Percentiles rank a stretch among this genome's conserved stretches.
phyloP scores from a whole-genome alignment of 2,797 vertebrate species.

The Cetoscarus ocellatus region DNA sequence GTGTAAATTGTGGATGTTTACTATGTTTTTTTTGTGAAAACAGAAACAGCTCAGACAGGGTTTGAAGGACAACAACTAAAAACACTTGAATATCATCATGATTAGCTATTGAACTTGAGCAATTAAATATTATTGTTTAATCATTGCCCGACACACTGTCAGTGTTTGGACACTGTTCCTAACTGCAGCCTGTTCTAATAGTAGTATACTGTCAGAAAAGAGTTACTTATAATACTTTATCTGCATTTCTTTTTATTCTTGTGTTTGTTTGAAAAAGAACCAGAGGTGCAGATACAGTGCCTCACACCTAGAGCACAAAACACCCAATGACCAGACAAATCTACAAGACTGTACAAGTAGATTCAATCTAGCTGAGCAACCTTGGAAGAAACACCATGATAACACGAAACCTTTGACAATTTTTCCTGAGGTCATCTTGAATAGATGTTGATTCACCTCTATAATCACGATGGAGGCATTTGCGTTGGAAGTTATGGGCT shows the following conservation, averaged over 20 bases:
- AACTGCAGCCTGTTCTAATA: too few species aligned
- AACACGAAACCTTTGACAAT: not conserved
- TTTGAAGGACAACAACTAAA: too few species aligned
- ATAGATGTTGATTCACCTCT: not conserved
- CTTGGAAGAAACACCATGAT: not conserved
- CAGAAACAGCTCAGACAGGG: too few species aligned
- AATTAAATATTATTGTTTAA: too few species aligned
- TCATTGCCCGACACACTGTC: not conserved
- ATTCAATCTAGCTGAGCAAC: not conserved
- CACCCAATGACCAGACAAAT: not conserved
- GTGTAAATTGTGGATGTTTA: too few species aligned
- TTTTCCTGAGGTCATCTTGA: not conserved
- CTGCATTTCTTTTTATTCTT: not conserved
- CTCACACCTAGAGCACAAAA: not conserved
- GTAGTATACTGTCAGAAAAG: too few species aligned
- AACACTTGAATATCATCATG: too few species aligned
- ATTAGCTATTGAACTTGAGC: too few species aligned
- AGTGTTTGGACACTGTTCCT: slow-evolving; percentile 12
- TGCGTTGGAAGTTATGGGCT: not conserved
- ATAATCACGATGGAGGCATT: not conserved
- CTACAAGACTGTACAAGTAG: not conserved
- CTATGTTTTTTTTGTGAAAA: too few species aligned
- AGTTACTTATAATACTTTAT: too few species aligned
- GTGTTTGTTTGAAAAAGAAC: not conserved
- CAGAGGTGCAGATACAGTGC: not conserved